Percentiles rank a stretch among this genome's conserved stretches.
These are phyloP conservation scores for Synanthedon myopaeformis DNA, from an alignment of 2,888 invertebrate species.

Conservation along the genomic window DNA sequence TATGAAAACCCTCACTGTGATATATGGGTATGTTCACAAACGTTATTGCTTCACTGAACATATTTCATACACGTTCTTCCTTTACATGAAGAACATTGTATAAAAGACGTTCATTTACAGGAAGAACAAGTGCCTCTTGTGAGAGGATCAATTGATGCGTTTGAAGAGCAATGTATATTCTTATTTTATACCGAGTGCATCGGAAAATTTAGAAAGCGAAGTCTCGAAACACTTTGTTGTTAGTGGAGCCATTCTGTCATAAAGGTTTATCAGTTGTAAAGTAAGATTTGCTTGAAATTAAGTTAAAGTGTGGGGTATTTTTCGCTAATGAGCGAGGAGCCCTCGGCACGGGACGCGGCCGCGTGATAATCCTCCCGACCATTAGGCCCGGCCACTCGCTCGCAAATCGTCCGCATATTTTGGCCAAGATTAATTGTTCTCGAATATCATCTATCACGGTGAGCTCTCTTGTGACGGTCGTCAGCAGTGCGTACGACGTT, in stretches of 20 bases:
- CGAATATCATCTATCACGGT: constrained; percentile 70
- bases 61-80: constrained; percentile 40
- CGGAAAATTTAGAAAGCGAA: too few species aligned
- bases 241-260: neutral
- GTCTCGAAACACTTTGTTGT: too few species aligned
- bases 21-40: constrained; percentile 52
- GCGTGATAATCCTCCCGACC: constrained; percentile 63
- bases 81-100: constrained; percentile 9
- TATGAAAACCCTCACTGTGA: constrained; percentile 57
- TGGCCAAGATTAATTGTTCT: constrained; percentile 70
- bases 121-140: too few species aligned
- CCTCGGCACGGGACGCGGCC: constrained; percentile 38
- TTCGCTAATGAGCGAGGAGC: constrained; percentile 52
- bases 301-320: constrained; percentile 13
- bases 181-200: too few species aligned
- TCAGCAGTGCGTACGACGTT: constrained; percentile 64
- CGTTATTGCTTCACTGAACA: constrained; percentile 52
- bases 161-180: too few species aligned
- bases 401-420: constrained; percentile 71
- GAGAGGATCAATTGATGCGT: too few species aligned
- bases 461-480: constrained; percentile 63
- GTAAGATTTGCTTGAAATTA: neutral
- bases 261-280: neutral
- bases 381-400: constrained; percentile 68
- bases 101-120: too few species aligned